Base-by-base conservation (phyloP, 2,888 invertebrate genomes). In the Cephus pygmeus region DNA sequence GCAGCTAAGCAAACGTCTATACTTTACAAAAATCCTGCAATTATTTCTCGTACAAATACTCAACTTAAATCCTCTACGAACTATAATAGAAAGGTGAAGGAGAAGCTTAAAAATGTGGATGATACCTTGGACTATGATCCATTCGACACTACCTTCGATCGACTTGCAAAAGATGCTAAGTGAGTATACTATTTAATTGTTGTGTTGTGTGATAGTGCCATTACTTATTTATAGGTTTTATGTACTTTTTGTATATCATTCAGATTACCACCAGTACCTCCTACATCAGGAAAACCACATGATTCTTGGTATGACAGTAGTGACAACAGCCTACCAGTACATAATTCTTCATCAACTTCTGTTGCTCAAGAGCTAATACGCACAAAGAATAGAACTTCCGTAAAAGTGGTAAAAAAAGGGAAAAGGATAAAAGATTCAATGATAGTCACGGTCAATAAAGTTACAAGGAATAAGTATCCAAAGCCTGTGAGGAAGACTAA, bases 111-210 rank as follows among this genome's bases (percentile, higher is more conserved):
- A 9, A 23, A 31, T 30, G 33, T 0, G 30, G 79, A 85, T 34
- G 73, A 80, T 23, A 85, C 83, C 12, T n/a, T 82, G 12, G 76
- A 77, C 15, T 75, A 81, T 68, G 85, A 87, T 79, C 81, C 82
- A 1, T 88, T 88, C 34, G 87, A 90, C 2, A 87, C 88, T 30
- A 88, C 89, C 9, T 90, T 90, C 73, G 90, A 90, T 78, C 87
- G 83, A 77, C 56, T 90, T 23, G 80, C 80, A 12, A 86, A 79
- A 80, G 83, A 79, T 36, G 81, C 81, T 31, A 81, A 77, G 90
- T 89, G 85, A 77, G 83, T 84, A 79, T 12, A 77, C 40, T 76
- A 68, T 76, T 34, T 23, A 12, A 9, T n/a, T 3, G 36, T 75
- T 12, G 31, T 33, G 9, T 56, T 23, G 6, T 9, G 6, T 71